A percentile compares a stretch with the other conserved stretches of the same genome.
Evolutionary conservation across 2,113 vertebrate species (phyloP).

Genomic region (Cathartes aura): DNA sequence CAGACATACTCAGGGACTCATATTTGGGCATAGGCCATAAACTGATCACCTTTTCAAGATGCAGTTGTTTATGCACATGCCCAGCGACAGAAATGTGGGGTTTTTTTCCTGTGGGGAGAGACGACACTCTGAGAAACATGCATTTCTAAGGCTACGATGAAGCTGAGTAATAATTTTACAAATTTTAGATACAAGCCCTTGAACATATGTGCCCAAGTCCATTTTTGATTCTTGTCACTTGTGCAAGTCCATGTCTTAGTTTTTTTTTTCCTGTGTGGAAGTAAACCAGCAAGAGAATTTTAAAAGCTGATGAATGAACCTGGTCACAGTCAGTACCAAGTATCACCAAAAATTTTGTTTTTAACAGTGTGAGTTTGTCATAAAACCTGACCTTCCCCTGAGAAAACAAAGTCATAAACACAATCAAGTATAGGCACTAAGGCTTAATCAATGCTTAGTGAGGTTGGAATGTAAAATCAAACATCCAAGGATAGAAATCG

Average conservation of each 20-base stretch:
- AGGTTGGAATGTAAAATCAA: slow-evolving; percentile 68
- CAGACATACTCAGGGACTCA: neutral
- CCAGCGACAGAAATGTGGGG: neutral
- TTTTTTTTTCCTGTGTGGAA: neutral
- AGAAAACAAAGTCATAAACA: slow-evolving; percentile 57
- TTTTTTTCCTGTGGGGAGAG: neutral
- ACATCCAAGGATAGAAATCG: slow-evolving; percentile 62
- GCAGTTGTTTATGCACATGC: neutral
- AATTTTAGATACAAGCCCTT: neutral
- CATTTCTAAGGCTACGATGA: neutral
- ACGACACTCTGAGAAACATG: neutral
- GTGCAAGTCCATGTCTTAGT: neutral
- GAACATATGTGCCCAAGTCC: neutral
- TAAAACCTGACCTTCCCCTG: slow-evolving; percentile 66
- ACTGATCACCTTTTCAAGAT: neutral
- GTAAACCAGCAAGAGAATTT: neutral
- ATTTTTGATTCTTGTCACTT: neutral
- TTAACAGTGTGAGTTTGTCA: slow-evolving; percentile 26
- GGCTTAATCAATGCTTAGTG: slow-evolving; percentile 68
- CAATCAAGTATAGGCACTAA: slow-evolving; percentile 9
- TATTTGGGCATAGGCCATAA: neutral
- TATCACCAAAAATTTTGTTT: neutral
- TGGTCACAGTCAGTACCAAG: neutral
- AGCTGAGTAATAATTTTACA: neutral
- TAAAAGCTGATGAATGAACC: neutral